Base-by-base conservation (phyloP, 1,140 invertebrate genomes). In the Hormaphis cornu region DNA sequence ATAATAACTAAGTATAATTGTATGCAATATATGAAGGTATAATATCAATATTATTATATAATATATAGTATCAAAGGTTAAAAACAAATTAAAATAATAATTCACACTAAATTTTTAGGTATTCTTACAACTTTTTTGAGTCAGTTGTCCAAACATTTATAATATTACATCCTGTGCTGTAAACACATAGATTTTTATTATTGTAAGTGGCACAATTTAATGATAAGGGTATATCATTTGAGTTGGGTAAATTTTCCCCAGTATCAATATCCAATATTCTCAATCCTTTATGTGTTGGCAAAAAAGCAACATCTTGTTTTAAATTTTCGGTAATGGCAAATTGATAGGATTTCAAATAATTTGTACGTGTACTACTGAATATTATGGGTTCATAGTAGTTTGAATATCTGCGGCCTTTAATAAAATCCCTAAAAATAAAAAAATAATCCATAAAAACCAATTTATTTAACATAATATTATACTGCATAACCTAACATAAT, bases 251-350 rank as follows among this genome's bases (percentile, higher is more conserved):
- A 16, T 50, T 9, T 9, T 48, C 8, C 3, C 44, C 44, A 35
- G 4, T 50, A 9, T 35, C 28, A 16, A 66, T 66, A n/a, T 66
- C 44, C 33, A 66, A 24, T 20, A 48, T 66, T 46, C 8, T 33
- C 18, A 66, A n/a, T 22, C 61, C 61, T 22, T 2, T 16, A 6
- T 35, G 9, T 33, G 61, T 22, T 1, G 61, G 61, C 1, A 66
- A 20, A 48, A 66, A 66, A 2, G 28, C 61, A 33, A 66, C 35
- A 5, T 66, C 61, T 66, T 66, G 9, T 66, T 66, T 66, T 1
- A 66, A 48, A 48, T 66, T 3, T 24, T 66, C 44, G 16, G 61
- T 66, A 48, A 46, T 22, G n/a, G 44, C 42, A 35, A 50, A 66
- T 8, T 66, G 61, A 16, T 33, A 66, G 7, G 48, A 18, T 48